A percentile compares a stretch with the other conserved stretches of the same genome.
phyloP scores from a whole-genome alignment of 92 coral and sea anemone genomes.

The Desmophyllum pertusum region DNA sequence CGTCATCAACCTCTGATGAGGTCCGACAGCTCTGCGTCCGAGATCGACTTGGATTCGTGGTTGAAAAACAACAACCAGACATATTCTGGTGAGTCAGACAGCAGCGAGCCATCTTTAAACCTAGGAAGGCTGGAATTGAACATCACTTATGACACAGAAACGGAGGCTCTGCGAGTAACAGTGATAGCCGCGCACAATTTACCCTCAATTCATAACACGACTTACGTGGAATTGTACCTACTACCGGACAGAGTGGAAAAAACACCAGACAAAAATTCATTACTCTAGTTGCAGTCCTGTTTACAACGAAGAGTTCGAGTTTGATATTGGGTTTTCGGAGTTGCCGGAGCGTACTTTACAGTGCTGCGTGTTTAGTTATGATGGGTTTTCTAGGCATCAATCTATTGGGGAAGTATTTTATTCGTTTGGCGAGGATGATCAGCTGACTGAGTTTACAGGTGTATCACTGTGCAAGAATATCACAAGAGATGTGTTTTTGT shows the following conservation, averaged over 20 bases:
- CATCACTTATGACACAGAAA: slow-evolving; percentile 71
- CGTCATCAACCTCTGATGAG: slow-evolving; percentile 87
- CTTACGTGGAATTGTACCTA: slow-evolving; percentile 82
- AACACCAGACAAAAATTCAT: slow-evolving; percentile 79
- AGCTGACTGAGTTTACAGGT: slow-evolving; percentile 55
- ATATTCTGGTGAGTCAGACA: slow-evolving; percentile 82
- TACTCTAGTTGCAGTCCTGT: slow-evolving; percentile 79
- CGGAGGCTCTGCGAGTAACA: slow-evolving; percentile 67
- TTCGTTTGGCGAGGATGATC: slow-evolving; percentile 82
- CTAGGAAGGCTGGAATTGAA: slow-evolving; percentile 85
- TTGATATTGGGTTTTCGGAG: slow-evolving; percentile 82
- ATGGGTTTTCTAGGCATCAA: slow-evolving; percentile 86
- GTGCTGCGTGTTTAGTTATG: slow-evolving; percentile 77
- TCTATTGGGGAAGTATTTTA: slow-evolving; percentile 89
- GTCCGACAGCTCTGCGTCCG: slow-evolving; percentile 94
- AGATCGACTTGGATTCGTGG: slow-evolving; percentile 56
- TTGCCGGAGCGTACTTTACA: slow-evolving; percentile 91
- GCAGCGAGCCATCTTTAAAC: slow-evolving; percentile 57
- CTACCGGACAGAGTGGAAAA: slow-evolving; percentile 79
- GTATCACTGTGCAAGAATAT: slow-evolving; percentile 61
- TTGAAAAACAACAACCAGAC: slow-evolving; percentile 57
- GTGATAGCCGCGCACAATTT: slow-evolving; percentile 72
- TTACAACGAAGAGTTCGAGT: slow-evolving; percentile 79
- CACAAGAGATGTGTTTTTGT: slow-evolving; percentile 64
- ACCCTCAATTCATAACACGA: slow-evolving; percentile 59